phyloP scores from a whole-genome alignment of 2,113 vertebrate genomes.

The Castor canadensis region DNA sequence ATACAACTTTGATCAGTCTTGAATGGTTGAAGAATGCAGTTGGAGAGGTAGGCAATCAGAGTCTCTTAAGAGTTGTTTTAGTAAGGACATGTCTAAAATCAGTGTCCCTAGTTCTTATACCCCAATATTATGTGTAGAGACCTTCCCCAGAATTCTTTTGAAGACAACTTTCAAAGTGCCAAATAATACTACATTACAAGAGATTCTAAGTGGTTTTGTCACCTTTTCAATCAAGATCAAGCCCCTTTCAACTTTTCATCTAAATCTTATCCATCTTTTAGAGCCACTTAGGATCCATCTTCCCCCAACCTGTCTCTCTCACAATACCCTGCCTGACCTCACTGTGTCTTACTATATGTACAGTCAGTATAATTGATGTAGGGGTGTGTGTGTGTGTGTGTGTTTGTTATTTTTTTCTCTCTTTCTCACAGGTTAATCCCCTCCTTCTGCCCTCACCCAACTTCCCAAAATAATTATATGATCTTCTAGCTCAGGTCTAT shows the following conservation, averaged over 20 bases:
- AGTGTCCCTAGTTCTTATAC: background rate
- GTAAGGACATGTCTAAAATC: background rate
- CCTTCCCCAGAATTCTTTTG: background rate
- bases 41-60: background rate
- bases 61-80: background rate
- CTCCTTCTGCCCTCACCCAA: rapidly evolving
- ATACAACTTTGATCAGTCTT: background rate
- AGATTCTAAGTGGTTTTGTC: background rate
- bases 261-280: background rate
- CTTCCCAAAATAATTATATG: background rate
- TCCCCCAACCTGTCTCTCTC: background rate
- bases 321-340: background rate
- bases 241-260: background rate
- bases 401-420: background rate
- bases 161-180: background rate
- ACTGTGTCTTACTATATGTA: background rate
- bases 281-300: background rate
- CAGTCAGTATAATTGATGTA: background rate
- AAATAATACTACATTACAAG: background rate
- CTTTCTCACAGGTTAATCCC: background rate
- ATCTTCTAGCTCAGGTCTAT: background rate
- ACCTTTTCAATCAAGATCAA: background rate
- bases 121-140: background rate
- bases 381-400: background rate
- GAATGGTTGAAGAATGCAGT: background rate